Conservation (phyloP, 2,888 invertebrate species). For the Melipona beecheii region DNA sequence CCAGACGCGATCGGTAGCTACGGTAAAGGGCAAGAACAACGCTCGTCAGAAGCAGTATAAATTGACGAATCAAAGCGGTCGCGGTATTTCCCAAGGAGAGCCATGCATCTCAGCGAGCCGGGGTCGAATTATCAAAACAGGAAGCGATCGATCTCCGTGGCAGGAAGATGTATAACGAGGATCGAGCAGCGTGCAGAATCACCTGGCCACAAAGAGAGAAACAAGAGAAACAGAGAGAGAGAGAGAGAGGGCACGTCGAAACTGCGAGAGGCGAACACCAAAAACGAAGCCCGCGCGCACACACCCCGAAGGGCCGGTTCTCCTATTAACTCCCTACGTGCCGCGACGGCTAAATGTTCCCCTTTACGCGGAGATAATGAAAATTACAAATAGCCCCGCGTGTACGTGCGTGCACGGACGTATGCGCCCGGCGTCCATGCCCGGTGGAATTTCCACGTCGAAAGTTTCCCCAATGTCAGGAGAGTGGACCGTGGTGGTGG, state of each 20-base stretch:
- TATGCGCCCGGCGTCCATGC: constrained; percentile 29
- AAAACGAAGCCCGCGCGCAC: constrained; percentile 59
- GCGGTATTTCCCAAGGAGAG: constrained; percentile 43
- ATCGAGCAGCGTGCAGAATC: constrained; percentile 34
- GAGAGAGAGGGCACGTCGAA: not conserved
- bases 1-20: no score
- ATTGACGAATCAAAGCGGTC: constrained; percentile 34
- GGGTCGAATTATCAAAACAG: constrained; percentile 56
- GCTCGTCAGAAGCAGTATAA: constrained; percentile 25
- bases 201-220: constrained; percentile 35
- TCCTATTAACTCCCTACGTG: constrained; percentile 83
- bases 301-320: constrained; percentile 70
- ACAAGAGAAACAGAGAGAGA: not conserved
- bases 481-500: constrained; percentile 41
- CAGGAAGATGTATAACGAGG: constrained; percentile 47
- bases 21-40: not conserved
- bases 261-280: constrained; percentile 49
- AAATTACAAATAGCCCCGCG: constrained; percentile 83
- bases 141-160: constrained; percentile 46
- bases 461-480: constrained; percentile 56
- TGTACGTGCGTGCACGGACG: constrained; percentile 72
- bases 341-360: constrained; percentile 80
- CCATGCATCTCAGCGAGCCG: constrained; percentile 46
- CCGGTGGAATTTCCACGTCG: constrained; percentile 34
- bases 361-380: constrained; percentile 83